Base-by-base conservation (phyloP, 92 coral and sea anemone genomes). In the Montipora capitata region DNA sequence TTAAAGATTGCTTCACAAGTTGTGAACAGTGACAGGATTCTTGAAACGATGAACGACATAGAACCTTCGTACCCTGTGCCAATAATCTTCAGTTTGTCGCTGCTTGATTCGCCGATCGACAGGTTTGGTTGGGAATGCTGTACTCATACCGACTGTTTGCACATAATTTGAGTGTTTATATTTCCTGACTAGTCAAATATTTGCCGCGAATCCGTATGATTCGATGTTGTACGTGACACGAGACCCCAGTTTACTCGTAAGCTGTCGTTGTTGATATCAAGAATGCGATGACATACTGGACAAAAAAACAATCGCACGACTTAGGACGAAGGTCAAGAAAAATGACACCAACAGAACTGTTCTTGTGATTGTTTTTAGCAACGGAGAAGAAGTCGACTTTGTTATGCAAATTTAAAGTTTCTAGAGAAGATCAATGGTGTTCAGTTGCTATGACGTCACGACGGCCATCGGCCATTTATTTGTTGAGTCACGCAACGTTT, bases 81-180 rank as follows among this genome's bases (percentile, higher is more conserved):
- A 79, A 71, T 94, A 94, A 40, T 92, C 96, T 68, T 94, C 98
- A 13, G 82, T 92, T 7, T 91, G 94, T 40, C 90, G 78, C 76
- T 82, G 87, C 63, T 76, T 80, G 49, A 92, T 54, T 69, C 94
- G 85, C 63, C 90, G 87, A 56, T 94, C 98, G 38, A 92, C 84
- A 56, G 94, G 87, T 58, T 83, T 83, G 72, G 72, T 4, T 59
- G 79, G 72, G 61, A 58, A 42, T 20, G 72, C 63, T 12, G 58
- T 49, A 43, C 79, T 83, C 87, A 83, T 81, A 8, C 10, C 68
- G 14, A 5, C 69, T 82, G 58, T 71, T 70, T 68, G 65, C 51
- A 54, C 77, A 54, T 54, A 54, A 54, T 54, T 39, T 38, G 49
- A 20, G 48, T 68, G 85, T 81, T 80, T 80, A 54, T 81, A n/a